Evolutionary conservation across 2,888 invertebrate species (phyloP).

Genomic region (Rhynchonema sp.): DNA sequence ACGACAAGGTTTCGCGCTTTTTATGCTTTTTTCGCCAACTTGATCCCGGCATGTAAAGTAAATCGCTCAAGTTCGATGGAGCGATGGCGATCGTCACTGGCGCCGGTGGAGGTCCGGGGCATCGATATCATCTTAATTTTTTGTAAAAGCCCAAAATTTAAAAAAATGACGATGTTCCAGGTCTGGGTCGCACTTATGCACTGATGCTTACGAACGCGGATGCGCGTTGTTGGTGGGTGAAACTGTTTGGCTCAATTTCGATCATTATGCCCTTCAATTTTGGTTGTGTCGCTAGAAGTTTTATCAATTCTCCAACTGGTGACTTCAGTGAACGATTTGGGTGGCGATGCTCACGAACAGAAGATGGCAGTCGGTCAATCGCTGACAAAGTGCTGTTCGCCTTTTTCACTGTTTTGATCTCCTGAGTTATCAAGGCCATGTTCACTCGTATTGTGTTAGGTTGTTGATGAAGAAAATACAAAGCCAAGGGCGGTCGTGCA

Average conservation of each 20-base stretch:
- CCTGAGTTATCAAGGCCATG: too few species aligned
- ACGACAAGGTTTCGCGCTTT: too few species aligned
- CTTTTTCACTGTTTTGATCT: too few species aligned
- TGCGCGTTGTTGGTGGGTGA: slow-evolving; percentile 58
- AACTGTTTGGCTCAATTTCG: background rate
- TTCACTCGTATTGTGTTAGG: slow-evolving; percentile 59
- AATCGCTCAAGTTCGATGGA: too few species aligned
- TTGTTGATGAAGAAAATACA: too few species aligned
- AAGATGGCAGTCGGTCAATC: slow-evolving; percentile 50
- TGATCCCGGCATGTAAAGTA: too few species aligned
- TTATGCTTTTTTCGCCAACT: too few species aligned
- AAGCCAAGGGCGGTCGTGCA: slow-evolving; percentile 62
- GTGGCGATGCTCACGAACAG: slow-evolving; percentile 50
- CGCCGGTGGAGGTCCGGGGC: slow-evolving; percentile 68
- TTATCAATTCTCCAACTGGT: too few species aligned
- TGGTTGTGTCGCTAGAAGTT: slow-evolving; percentile 4
- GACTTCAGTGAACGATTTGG: slow-evolving; percentile 79
- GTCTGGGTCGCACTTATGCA: slow-evolving; percentile 79
- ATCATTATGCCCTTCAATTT: background rate
- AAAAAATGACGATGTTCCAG: slow-evolving; percentile 25
- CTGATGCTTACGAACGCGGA: slow-evolving; percentile 69
- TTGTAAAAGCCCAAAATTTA: too few species aligned
- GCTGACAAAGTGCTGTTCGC: too few species aligned
- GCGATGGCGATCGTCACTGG: slow-evolving; percentile 85
- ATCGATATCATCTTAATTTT: too few species aligned